Percentiles rank a stretch among this genome's conserved stretches.
These are phyloP conservation scores for Margarornis squamiger DNA, from an alignment of 2,797 vertebrate genomes.

Conservation along the genomic window DNA sequence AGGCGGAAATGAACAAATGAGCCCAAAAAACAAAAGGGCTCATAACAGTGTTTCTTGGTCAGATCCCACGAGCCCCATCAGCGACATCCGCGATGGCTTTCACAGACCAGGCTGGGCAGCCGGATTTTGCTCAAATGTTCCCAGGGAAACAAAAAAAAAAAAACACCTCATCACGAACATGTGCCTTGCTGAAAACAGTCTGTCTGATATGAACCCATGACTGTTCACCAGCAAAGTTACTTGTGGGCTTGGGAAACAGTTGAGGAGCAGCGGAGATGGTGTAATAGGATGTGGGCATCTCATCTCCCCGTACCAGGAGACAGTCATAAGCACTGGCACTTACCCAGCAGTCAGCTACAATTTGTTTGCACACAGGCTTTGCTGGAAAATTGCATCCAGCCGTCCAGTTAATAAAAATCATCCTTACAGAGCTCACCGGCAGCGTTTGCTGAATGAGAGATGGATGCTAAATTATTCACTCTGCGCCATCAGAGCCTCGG, in stretches of 20 bases:
- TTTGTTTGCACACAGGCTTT: slow-evolving; percentile 39
- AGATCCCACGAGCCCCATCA: slow-evolving; percentile 8
- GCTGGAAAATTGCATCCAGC: slow-evolving; percentile 54
- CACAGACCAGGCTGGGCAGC: background rate
- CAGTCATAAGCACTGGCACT: background rate
- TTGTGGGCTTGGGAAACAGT: background rate
- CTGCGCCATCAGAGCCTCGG: background rate
- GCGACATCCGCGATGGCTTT: slow-evolving; percentile 3
- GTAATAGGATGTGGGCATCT: slow-evolving; percentile 48
- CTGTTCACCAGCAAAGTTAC: background rate
- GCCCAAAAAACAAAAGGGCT: background rate
- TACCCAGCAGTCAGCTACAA: slow-evolving; percentile 10
- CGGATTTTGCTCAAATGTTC: background rate
- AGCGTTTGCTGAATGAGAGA: slow-evolving; percentile 42
- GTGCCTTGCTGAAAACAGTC: background rate
- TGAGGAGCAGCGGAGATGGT: background rate
- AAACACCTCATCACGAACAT: background rate
- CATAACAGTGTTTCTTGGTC: slow-evolving; percentile 1
- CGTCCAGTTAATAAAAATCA: slow-evolving; percentile 43
- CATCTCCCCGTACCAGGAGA: background rate
- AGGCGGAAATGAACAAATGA: background rate
- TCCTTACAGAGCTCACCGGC: slow-evolving; percentile 5
- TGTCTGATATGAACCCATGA: background rate
- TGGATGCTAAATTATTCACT: slow-evolving; percentile 55
- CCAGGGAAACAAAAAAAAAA: background rate